A percentile compares a stretch with the other conserved stretches of the same genome.
Conservation (phyloP, 2,797 vertebrate species). For the Esox lucius region DNA sequence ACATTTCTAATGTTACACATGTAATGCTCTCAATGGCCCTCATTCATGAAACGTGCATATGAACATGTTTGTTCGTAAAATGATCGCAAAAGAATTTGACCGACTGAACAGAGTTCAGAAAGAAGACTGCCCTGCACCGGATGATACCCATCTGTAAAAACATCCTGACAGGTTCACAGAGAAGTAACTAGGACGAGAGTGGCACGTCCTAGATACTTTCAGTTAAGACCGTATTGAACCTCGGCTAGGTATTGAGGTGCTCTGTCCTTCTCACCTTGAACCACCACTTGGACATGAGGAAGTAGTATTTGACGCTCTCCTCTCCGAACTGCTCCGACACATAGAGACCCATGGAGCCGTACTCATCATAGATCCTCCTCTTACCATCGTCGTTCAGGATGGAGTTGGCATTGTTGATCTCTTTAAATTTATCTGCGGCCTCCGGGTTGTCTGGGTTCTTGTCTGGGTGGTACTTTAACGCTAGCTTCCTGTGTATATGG, state of each 20-base stretch:
- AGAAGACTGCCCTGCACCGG: neutral
- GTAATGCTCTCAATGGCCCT: neutral
- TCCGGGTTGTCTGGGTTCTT: slow-evolving; percentile 91
- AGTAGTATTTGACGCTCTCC: slow-evolving; percentile 91
- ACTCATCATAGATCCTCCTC: slow-evolving; percentile 86
- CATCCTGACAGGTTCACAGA: neutral
- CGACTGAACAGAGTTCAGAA: neutral
- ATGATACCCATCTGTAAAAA: neutral
- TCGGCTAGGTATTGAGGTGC: neutral
- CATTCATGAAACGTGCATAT: too few species aligned
- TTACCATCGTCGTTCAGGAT: slow-evolving; percentile 87
- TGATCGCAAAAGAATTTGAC: too few species aligned
- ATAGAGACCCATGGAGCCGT: slow-evolving; percentile 92
- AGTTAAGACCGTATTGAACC: neutral
- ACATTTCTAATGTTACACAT: neutral
- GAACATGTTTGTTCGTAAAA: too few species aligned
- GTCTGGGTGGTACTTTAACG: slow-evolving; percentile 91
- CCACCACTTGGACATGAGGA: slow-evolving; percentile 93
- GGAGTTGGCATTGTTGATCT: slow-evolving; percentile 92
- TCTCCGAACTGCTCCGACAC: slow-evolving; percentile 92
- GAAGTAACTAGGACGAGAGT: neutral
- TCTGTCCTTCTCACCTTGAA: slow-evolving; percentile 81
- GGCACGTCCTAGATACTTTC: neutral
- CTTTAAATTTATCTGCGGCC: slow-evolving; percentile 91
- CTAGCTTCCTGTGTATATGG: slow-evolving; percentile 78